Conservation (phyloP, 2,113 vertebrate species). For the Sceloporus undulatus region DNA sequence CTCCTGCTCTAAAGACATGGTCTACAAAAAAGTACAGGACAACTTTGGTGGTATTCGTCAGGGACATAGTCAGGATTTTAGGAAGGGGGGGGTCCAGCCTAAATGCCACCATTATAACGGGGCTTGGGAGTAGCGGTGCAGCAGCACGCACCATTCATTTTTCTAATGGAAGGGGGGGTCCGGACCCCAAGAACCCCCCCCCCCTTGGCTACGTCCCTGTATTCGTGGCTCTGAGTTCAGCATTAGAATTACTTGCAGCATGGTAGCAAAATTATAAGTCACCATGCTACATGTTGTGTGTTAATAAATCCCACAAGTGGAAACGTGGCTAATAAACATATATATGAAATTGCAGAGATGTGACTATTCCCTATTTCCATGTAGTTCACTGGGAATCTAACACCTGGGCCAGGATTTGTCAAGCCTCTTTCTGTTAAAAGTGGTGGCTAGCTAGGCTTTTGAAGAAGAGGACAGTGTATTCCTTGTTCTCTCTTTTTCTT, state of each 20-base stretch:
- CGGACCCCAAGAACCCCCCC: no score
- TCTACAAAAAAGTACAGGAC: background rate
- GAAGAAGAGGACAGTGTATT: background rate
- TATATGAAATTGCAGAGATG: background rate
- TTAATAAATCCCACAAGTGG: background rate
- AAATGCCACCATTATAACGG: no score
- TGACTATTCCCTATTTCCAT: background rate
- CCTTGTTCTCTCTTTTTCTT: constrained; percentile 24
- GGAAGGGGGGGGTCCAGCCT: no score
- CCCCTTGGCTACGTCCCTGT: no score
- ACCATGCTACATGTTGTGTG: background rate
- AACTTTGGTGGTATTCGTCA: background rate
- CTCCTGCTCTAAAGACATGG: background rate
- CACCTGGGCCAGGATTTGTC: constrained; percentile 16
- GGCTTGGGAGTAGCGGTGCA: no score
- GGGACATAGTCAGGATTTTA: no score
- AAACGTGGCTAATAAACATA: constrained; percentile 5
- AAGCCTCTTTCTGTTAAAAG: constrained; percentile 23
- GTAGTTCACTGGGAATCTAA: constrained; percentile 9
- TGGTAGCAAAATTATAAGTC: background rate
- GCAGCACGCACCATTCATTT: no score
- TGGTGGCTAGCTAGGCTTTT: constrained; percentile 10
- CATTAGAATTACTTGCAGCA: background rate
- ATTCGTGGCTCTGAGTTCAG: background rate
- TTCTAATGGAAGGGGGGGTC: no score